These are phyloP conservation scores for Eupithecia centaureata DNA, from an alignment of 2,888 invertebrate genomes.

Conservation along the genomic window DNA sequence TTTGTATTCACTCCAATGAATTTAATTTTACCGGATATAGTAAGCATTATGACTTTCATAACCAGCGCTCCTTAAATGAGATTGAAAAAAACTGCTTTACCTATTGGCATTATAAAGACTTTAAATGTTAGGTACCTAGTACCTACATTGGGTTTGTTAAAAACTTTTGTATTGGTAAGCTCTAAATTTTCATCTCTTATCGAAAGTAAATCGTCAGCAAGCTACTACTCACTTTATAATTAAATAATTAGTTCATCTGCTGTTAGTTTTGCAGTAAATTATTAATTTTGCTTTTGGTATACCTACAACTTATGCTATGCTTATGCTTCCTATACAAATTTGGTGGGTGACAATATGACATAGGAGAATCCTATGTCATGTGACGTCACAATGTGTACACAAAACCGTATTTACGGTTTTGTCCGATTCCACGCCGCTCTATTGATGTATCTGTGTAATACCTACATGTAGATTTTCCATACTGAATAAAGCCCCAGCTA, in stretches of 20 bases:
- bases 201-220: not conserved
- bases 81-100: not conserved
- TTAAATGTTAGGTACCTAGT: too few species aligned
- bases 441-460: too few species aligned
- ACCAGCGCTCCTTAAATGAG: not conserved
- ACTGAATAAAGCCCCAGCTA: too few species aligned
- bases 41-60: not conserved
- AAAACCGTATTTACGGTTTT: too few species aligned
- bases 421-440: too few species aligned
- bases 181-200: not conserved
- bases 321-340: too few species aligned
- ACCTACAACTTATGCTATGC: too few species aligned
- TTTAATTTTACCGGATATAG: not conserved
- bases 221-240: not conserved
- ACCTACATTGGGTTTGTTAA: not conserved
- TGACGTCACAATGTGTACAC: too few species aligned
- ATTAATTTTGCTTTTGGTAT: not conserved
- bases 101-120: not conserved
- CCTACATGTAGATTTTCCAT: too few species aligned
- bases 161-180: not conserved
- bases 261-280: not conserved
- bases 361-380: too few species aligned
- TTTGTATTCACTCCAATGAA: not conserved
- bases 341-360: too few species aligned
- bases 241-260: too few species aligned